Evolutionary conservation across 1,140 invertebrate genomes (phyloP).

Genomic region (Coboldia fuscipes): DNA sequence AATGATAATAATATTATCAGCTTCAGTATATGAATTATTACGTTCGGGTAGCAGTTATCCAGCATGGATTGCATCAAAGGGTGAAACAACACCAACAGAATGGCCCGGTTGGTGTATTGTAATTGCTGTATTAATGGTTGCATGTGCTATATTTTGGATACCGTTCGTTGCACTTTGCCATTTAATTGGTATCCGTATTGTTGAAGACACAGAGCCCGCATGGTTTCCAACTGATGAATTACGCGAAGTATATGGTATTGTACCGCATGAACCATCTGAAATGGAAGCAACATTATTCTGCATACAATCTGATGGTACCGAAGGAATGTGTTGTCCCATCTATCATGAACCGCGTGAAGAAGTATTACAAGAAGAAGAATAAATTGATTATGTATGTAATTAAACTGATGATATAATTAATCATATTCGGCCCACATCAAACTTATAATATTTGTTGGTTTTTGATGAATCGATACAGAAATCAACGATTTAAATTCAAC

Average conservation of each 20-base stretch:
- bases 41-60: conserved; percentile 64
- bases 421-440: no score
- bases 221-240: conserved; percentile 81
- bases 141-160: conserved; percentile 74
- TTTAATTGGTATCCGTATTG: conserved; percentile 50
- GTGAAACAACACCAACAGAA: conserved; percentile 43
- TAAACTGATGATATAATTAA: no score
- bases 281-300: conserved; percentile 65
- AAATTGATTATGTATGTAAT: conserved; percentile 6
- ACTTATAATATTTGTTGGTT: no score
- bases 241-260: conserved; percentile 68
- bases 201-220: conserved; percentile 75
- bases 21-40: conserved; percentile 64
- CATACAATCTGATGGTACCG: conserved; percentile 57
- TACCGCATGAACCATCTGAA: conserved; percentile 50
- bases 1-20: conserved; percentile 70
- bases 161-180: conserved; percentile 50
- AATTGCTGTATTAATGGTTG: conserved; percentile 47
- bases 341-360: conserved; percentile 19
- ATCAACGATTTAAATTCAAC: no score
- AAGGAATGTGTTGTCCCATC: conserved; percentile 63
- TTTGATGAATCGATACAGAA: no score
- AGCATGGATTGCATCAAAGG: conserved; percentile 58
- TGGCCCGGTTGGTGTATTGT: conserved; percentile 76
- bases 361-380: conserved; percentile 19